Conservation (phyloP, 2,797 vertebrate genomes). For the Dipus sagitta region DNA sequence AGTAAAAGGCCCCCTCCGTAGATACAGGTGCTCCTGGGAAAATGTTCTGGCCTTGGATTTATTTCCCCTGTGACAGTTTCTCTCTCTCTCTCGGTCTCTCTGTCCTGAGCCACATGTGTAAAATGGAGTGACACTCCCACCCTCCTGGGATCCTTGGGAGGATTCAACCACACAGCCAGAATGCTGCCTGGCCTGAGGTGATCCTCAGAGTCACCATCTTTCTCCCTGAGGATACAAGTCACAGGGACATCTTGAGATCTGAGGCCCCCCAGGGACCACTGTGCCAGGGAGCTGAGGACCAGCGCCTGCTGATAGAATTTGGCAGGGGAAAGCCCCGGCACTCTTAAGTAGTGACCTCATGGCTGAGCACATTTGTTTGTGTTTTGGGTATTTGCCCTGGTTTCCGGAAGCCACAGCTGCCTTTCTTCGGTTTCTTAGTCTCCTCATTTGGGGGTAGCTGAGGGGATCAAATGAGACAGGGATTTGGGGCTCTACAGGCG, state of each 20-base stretch:
- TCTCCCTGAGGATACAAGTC: neutral
- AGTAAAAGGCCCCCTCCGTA: neutral
- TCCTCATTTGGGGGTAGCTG: neutral
- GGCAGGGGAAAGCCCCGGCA: conserved; percentile 35
- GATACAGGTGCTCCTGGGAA: neutral
- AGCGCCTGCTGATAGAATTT: neutral
- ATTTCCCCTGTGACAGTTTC: neutral
- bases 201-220: neutral
- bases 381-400: conserved; percentile 69
- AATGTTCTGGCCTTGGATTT: conserved; percentile 33
- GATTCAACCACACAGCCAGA: neutral
- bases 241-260: neutral
- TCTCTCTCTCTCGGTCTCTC: neutral
- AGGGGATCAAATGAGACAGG: neutral
- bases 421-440: neutral
- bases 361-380: conserved; percentile 74
- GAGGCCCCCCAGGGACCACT: neutral
- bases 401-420: conserved; percentile 70
- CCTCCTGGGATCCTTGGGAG: neutral
- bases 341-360: conserved; percentile 80
- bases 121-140: neutral
- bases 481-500: neutral
- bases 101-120: conserved; percentile 12
- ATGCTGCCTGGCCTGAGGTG: neutral
- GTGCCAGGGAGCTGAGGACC: neutral